Conservation (phyloP, 2,797 vertebrate genomes). For the Epinephelus malabaricus region DNA sequence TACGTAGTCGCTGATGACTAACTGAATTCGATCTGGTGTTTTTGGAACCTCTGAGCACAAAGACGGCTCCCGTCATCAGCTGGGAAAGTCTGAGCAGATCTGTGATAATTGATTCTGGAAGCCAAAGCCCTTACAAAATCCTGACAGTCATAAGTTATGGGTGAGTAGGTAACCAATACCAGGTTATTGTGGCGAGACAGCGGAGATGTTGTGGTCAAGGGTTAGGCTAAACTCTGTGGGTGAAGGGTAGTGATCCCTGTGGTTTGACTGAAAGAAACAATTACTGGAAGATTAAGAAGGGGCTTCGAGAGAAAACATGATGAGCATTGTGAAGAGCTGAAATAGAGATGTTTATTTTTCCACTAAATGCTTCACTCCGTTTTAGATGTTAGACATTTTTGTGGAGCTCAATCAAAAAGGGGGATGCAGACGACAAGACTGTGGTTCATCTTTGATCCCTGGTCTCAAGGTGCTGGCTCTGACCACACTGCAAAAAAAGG, state of each 20-base stretch:
- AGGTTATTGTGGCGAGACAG: constrained; percentile 83
- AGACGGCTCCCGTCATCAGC: constrained; percentile 61
- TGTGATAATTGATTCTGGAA: constrained; percentile 76
- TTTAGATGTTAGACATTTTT: constrained; percentile 80
- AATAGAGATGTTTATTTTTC: constrained; percentile 85
- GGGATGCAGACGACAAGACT: constrained; percentile 74
- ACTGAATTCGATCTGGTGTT: constrained; percentile 55
- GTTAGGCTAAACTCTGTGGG: constrained; percentile 70
- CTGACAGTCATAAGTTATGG: constrained; percentile 65
- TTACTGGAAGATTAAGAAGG: constrained; percentile 82
- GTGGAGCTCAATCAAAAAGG: constrained; percentile 68
- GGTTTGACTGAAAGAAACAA: constrained; percentile 78
- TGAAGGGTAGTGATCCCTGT: constrained; percentile 76
- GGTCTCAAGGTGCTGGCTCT: constrained; percentile 76
- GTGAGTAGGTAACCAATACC: constrained; percentile 68
- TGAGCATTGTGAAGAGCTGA: constrained; percentile 71
- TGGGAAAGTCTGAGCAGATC: constrained; percentile 75
- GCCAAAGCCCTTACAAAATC: constrained; percentile 64
- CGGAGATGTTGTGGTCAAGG: constrained; percentile 81
- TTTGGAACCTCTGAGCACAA: constrained; percentile 46
- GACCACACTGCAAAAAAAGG: constrained; percentile 56
- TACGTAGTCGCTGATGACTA: constrained; percentile 20
- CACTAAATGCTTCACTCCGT: constrained; percentile 63
- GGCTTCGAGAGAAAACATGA: constrained; percentile 62
- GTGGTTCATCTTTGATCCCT: constrained; percentile 79